These are phyloP conservation scores for Myrmecophaga tridactyla DNA, from an alignment of 2,113 vertebrate species.

Conservation along the genomic window DNA sequence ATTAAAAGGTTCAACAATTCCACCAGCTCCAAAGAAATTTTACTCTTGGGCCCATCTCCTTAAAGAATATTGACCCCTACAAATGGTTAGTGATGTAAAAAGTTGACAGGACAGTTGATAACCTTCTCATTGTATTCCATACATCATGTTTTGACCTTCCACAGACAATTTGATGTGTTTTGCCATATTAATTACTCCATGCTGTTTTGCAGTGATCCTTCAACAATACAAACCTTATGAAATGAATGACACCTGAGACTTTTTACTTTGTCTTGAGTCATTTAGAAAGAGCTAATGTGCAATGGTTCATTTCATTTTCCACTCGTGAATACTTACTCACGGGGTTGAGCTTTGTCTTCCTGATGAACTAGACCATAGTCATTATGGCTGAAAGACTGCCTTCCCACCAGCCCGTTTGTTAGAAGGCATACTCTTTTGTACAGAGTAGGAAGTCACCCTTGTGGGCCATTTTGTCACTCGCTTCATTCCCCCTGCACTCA, in stretches of 20 bases:
- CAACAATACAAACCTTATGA: neutral
- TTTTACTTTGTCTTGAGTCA: constrained; percentile 20
- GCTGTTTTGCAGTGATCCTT: constrained; percentile 37
- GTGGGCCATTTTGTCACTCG: neutral
- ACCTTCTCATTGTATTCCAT: constrained; percentile 65
- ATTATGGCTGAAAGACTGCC: neutral
- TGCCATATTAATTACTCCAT: constrained; percentile 73
- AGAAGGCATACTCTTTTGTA: neutral
- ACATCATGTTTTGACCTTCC: constrained; percentile 65
- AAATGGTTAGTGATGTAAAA: constrained; percentile 61
- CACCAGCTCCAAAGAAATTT: constrained; percentile 48
- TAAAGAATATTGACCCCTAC: constrained; percentile 63
- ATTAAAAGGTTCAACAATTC: neutral
- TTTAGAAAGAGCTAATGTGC: constrained; percentile 15
- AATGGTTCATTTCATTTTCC: constrained; percentile 47
- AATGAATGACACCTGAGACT: neutral
- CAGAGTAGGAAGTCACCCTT: neutral
- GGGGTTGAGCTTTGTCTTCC: constrained; percentile 38
- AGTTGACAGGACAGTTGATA: constrained; percentile 62
- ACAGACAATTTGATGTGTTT: constrained; percentile 73
- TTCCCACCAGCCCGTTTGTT: neutral
- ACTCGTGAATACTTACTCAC: neutral
- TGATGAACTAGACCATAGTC: constrained; percentile 24
- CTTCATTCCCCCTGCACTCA: neutral
- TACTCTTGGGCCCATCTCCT: constrained; percentile 45